Evolutionary conservation across 2,888 invertebrate genomes (phyloP), one percentile per base, ranked within the genome.

Genomic region (Flexamia atlantica): DNA sequence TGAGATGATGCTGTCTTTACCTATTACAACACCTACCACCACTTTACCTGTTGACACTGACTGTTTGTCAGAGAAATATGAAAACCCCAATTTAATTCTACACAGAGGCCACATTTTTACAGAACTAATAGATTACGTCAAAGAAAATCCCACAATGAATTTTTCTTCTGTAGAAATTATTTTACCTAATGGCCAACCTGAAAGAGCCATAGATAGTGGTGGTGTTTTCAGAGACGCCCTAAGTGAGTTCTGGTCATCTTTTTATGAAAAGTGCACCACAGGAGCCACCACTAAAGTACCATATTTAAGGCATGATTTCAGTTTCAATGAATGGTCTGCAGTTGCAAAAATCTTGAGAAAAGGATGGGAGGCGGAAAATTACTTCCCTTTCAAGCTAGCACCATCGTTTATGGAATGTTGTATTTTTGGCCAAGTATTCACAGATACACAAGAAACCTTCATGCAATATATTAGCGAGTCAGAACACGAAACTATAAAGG

Each of bases 81-180:
- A 53, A n/a, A 12, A 7, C 4, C 14, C 7, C n/a, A 53, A 12
- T 53, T n/a, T 53, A 12, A 53, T 53, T 4, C 53, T 53, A n/a
- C 53, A n/a, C 20, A 53, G 53, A 53, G 17, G 53, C 4, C 17
- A 53, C 4, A n/a, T 53, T 12, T n/a, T 53, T 4, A n/a, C 4
- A n/a, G 53, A 53, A 53, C 20, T 53, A 12, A 53, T 53, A 12
- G 53, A 40, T 40, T 40, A 40, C 12, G 40, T 12, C 5, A 53
- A 53, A n/a, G 10, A 12, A n/a, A n/a, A n/a, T n/a, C 53, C 53
- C n/a, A 12, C 4, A 53, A 53, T n/a, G 53, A n/a, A n/a, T n/a
- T n/a, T n/a, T n/a, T 53, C 20, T 12, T 53, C 53, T n/a, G 53
- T 53, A 12, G 53, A 53, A 53, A 53, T 53, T 53, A n/a, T 53